Conservation (phyloP, 2,797 vertebrate species). For the Knipowitschia caucasica region DNA sequence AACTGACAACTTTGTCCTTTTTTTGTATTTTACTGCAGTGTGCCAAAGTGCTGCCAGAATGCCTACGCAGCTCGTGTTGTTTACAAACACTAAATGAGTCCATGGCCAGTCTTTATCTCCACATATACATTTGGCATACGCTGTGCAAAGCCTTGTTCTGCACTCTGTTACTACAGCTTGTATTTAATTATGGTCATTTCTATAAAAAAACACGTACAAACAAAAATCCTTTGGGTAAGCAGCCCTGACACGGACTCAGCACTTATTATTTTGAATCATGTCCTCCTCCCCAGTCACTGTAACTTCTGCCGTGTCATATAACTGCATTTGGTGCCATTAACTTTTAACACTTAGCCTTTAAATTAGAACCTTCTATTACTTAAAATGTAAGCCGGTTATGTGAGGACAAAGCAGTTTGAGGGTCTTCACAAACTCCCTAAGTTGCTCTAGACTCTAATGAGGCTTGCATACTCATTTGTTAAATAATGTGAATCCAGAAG, state of each 20-base stretch:
- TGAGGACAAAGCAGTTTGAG: slow-evolving; percentile 25
- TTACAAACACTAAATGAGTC: not conserved
- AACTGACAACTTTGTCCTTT: not conserved
- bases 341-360: slow-evolving; percentile 10
- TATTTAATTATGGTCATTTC: not conserved
- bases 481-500: slow-evolving; percentile 40
- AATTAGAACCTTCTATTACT: slow-evolving; percentile 14
- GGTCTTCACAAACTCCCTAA: slow-evolving; percentile 10
- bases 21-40: not conserved
- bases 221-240: not conserved
- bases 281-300: slow-evolving; percentile 20
- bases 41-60: slow-evolving; percentile 1
- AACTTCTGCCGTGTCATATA: slow-evolving; percentile 6
- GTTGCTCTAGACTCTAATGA: slow-evolving; percentile 37
- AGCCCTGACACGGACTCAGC: not conserved
- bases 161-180: not conserved
- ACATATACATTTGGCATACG: slow-evolving; percentile 5
- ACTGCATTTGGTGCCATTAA: slow-evolving; percentile 14
- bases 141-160: not conserved
- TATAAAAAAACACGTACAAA: not conserved
- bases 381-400: slow-evolving; percentile 20
- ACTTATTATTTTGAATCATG: slow-evolving; percentile 53
- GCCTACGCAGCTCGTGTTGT: slow-evolving; percentile 5
- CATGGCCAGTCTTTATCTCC: not conserved
- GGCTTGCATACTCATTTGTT: slow-evolving; percentile 33